Evolutionary conservation across 1,140 invertebrate genomes (phyloP), one percentile per base, ranked within the genome.

Genomic region (Zaprionus inermis): DNA sequence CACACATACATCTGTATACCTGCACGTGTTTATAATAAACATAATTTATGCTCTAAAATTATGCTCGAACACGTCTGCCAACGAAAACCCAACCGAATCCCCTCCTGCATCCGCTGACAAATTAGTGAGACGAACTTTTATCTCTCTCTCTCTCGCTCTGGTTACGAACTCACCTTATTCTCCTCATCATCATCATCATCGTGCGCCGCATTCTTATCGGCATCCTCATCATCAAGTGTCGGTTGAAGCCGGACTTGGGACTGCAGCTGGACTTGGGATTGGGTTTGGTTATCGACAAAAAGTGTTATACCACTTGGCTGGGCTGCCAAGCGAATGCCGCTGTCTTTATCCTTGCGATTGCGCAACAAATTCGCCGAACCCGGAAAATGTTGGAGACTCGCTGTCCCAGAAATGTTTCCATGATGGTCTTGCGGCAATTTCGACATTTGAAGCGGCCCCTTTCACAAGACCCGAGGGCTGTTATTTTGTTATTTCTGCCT

Each of bases 41-140:
- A 41, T 64, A 60, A 69, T 61, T 69, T 61, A 57, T 74, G 63
- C 61, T 61, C 32, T 36, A 57, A 75, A 78, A 67, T 77, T 77
- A 78, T 78, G 75, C 78, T 36, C 20, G 38, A 51, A 32, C 75
- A 78, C 69, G 74, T 67, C 56, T 14, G 3, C 18, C n/a, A 55
- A 36, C 6, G 59, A 24, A 49, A 52, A 30, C 10, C 54, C 44
- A 16, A 16, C n/a, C 2, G 5, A 41, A 9, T 41, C n/a, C 38
- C 7, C 6, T 41, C 36, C 36, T n/a, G 6, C 3, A n/a, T n/a
- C n/a, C 14, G 14, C 5, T 38, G n/a, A n/a, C 28, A 67, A 64
- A 41, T 61, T 63, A 30, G 34, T 18, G 28, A 12, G 24, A 4
- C 24, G 24, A 28, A n/a, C n/a, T n/a, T n/a, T n/a, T n/a, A n/a